Base-by-base conservation (phyloP, 2,797 vertebrate species). In the Rhodeus uyekii region DNA sequence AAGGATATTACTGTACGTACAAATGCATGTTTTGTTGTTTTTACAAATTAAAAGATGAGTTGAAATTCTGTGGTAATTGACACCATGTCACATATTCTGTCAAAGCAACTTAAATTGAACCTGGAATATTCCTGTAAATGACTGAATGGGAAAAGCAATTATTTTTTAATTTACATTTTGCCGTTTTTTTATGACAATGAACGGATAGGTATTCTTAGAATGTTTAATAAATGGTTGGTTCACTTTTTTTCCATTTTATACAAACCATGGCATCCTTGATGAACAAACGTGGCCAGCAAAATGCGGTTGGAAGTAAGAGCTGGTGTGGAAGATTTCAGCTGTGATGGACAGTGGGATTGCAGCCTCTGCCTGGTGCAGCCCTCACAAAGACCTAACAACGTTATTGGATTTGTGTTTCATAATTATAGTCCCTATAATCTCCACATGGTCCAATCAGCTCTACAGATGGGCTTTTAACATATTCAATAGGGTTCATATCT, bases 401-500 rank as follows among this genome's bases (percentile, higher is more conserved):
- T 63, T 72, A 88, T 88, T 90, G 88, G 82, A 82, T 84, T n/a
- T 85, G 86, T 76, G 44, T 77, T 42, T 85, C 68, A 53, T 77
- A 68, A 73, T 88, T 91, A 85, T 83, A 78, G 82, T 87, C 91
- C 91, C 90, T 89, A 78, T 74, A 79, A 83, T 91, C 76, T 91
- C 89, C 87, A 90, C 90, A 90, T 86, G 89, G 89, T 92, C 90
- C 91, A 89, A 91, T 93, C 89, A 89, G 88, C 91, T 91, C 90
- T 83, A 87, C 91, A 72, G 81, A 81, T 64, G 79, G 89, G 90
- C 92, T 92, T 91, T 90, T 91, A 90, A 92, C 91, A 92, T 94
- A 92, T 95, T 95, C 95, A 95, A 95, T 95, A 95, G 95, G 95
- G 95, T 95, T 95, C 95, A 95, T 95, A 95, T 93, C 94, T 95